Percentiles rank a stretch among this genome's conserved stretches.
Evolutionary conservation across 1,140 invertebrate genomes (phyloP).

Genomic region (Pomphorhynchus laevis): DNA sequence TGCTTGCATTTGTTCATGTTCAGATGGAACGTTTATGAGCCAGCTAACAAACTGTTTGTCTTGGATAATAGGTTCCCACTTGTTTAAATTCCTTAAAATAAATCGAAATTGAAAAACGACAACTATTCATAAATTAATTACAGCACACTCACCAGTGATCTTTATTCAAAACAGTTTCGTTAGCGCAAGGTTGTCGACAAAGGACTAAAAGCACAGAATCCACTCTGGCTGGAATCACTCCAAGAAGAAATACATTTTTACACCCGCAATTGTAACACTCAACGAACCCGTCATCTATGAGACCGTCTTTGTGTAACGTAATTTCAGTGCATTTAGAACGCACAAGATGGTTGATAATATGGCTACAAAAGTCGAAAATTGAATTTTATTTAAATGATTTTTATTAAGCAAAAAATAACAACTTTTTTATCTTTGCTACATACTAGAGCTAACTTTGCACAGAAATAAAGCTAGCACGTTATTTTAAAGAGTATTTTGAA

Average conservation of each 20-base stretch:
- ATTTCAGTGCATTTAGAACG: constrained; percentile 93
- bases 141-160: constrained; percentile 48
- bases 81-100: constrained; percentile 65
- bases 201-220: constrained; percentile 86
- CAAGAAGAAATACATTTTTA: constrained; percentile 59
- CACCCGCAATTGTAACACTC: constrained; percentile 96
- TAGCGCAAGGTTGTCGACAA: constrained; percentile 80
- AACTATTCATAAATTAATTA: neutral
- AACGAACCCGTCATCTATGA: constrained; percentile 68
- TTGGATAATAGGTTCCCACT: constrained; percentile 84
- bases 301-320: constrained; percentile 74
- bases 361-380: constrained; percentile 21
- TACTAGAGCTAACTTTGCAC: too few species aligned
- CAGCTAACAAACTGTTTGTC: constrained; percentile 73
- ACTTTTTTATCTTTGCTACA: too few species aligned
- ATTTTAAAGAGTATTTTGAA: too few species aligned
- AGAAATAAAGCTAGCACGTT: too few species aligned
- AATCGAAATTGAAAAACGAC: constrained; percentile 2
- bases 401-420: too few species aligned
- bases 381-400: neutral
- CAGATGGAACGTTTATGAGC: constrained; percentile 59
- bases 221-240: constrained; percentile 91
- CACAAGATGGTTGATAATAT: constrained; percentile 91
- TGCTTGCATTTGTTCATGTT: constrained; percentile 65
- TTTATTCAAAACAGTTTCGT: constrained; percentile 68